Evolutionary conservation across 2,113 vertebrate genomes (phyloP).

Genomic region (Rhea pennata): DNA sequence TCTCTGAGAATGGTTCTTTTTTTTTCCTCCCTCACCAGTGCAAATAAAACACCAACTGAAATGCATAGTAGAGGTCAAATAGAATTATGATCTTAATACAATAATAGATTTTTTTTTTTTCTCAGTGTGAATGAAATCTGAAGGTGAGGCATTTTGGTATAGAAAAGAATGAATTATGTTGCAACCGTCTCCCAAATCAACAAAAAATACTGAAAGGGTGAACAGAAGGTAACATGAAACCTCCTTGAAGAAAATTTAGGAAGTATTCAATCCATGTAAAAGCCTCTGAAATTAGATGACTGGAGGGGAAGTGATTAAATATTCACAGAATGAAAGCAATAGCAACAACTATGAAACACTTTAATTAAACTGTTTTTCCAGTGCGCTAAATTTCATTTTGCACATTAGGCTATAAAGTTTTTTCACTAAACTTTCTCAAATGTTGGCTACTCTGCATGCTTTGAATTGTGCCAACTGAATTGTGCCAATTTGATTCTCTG

Average conservation of each 20-base stretch:
- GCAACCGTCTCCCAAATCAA: background rate
- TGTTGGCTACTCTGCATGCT: background rate
- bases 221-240: background rate
- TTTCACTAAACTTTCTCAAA: background rate
- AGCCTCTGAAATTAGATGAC: background rate
- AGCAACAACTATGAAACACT: background rate
- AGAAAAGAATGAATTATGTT: background rate
- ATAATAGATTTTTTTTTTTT: background rate
- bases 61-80: background rate
- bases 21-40: background rate
- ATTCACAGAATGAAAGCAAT: background rate
- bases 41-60: background rate
- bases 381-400: background rate
- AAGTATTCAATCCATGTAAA: background rate
- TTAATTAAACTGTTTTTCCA: background rate
- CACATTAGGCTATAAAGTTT: background rate
- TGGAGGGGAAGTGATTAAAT: background rate
- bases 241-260: background rate
- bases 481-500: background rate
- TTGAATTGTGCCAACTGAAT: background rate
- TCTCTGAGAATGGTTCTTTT: background rate
- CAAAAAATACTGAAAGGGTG: background rate
- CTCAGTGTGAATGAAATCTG: constrained; percentile 3
- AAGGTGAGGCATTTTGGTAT: background rate
- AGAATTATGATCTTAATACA: background rate